Percentiles rank a stretch among this genome's conserved stretches.
These are phyloP conservation scores for Pluvianellus socialis DNA, from an alignment of 2,113 vertebrate species.

Conservation along the genomic window DNA sequence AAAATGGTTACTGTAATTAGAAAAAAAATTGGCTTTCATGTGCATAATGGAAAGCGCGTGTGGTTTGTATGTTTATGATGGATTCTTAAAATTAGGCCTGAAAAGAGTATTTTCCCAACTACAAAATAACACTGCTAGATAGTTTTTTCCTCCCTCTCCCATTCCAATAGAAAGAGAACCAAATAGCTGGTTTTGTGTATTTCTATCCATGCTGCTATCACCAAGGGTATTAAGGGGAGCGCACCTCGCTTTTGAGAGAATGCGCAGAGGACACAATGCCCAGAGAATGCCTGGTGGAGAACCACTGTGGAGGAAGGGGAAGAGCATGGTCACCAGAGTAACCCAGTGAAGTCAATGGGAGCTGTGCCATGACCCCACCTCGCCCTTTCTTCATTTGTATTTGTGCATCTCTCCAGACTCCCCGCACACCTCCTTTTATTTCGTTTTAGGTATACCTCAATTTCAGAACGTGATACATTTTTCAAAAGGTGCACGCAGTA, in stretches of 20 bases:
- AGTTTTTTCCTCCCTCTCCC: neutral
- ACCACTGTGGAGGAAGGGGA: neutral
- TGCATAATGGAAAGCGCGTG: neutral
- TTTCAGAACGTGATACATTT: neutral
- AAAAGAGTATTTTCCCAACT: neutral
- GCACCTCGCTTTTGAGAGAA: neutral
- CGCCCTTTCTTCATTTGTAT: neutral
- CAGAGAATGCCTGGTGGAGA: neutral
- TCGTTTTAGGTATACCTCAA: neutral
- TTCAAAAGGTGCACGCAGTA: neutral
- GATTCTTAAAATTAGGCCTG: neutral
- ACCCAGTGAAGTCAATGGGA: neutral
- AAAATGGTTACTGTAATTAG: neutral
- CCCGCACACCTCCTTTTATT: neutral
- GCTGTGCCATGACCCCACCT: neutral
- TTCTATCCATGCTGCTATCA: neutral
- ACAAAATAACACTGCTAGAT: neutral
- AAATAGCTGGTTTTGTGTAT: neutral
- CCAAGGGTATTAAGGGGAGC: neutral
- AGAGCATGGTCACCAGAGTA: neutral
- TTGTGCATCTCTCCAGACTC: neutral
- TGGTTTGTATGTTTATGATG: neutral
- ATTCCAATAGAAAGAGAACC: neutral
- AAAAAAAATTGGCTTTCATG: neutral
- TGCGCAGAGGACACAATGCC: neutral